Base-by-base conservation (phyloP, 2,113 vertebrate species). In the Arothron firmamentum region DNA sequence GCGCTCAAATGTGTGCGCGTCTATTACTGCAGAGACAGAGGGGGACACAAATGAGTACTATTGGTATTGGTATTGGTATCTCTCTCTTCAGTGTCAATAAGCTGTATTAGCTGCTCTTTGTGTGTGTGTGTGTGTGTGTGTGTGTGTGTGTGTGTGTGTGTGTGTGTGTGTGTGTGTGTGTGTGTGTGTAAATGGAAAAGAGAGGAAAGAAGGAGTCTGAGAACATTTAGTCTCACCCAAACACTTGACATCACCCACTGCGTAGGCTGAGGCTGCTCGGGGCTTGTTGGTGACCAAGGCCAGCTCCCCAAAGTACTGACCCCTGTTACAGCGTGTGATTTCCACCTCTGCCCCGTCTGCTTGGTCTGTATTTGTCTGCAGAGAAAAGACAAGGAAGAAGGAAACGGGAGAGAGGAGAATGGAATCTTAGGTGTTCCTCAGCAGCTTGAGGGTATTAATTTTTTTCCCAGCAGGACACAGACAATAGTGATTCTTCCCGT, bases 261-360 rank as follows among this genome's bases (percentile, higher is more conserved):
- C 94, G 56, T 99, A 99, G 55, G 93, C 97, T 18, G 97, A 99
- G 80, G 97, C 97, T 49, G 97, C 97, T 77, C 97, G 92, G 75
- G 96, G 97, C 88, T 98, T 99, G 89, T 99, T 98, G 81, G 95
- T 98, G 89, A 99, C 96, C 52, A 99, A 88, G 65, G 96, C 96
- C 82, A 99, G 93, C 80, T 99, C 97, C 83, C 97, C 97, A 59
- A 99, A 99, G 90, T 98, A 98, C 45, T 98, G 97, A 66, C 96
- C 97, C 88, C 91, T 93, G 82, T 81, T 92, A 88, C 94, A 99
- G 72, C 94, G 94, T 4, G 95, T 87, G 74, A 98, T 93, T 90
- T 98, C 97, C 69, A 98, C 96, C 83, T 99, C 95, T 42, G 92
- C 90, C 73, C 93, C 96, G 63, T 89, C 90, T 81, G 95, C 93